Evolutionary conservation across 2,797 vertebrate genomes (phyloP).

Genomic region (Sarcoramphus papa): DNA sequence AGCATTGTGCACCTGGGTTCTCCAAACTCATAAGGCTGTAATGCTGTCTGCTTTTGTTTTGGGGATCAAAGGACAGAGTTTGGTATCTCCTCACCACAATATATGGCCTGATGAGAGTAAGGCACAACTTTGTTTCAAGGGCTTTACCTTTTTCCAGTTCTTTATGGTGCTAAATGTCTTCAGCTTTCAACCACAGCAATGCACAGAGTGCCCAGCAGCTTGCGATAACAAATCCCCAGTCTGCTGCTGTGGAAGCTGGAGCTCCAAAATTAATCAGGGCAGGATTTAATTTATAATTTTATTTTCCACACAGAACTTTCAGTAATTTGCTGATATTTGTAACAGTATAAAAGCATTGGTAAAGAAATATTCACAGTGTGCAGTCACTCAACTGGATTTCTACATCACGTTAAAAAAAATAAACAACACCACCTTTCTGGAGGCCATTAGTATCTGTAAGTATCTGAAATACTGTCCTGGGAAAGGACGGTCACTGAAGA

Average conservation of each 20-base stretch:
- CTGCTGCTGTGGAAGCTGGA: background rate
- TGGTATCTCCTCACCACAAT: background rate
- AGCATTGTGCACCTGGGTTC: background rate
- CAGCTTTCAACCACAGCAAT: background rate
- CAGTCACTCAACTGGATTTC: background rate
- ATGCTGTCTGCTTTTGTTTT: background rate
- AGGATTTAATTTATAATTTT: background rate
- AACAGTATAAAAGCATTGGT: background rate
- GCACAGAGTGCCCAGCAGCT: background rate
- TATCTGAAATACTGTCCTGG: background rate
- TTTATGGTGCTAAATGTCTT: background rate
- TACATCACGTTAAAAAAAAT: background rate
- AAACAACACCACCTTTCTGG: background rate
- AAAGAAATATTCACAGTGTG: background rate
- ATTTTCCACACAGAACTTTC: background rate
- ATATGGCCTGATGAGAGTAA: background rate
- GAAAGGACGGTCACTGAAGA: background rate
- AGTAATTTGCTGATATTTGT: background rate
- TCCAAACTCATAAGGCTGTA: background rate
- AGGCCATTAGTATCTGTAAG: background rate
- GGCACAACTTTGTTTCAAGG: background rate
- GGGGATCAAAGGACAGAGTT: background rate
- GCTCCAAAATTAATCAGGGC: background rate
- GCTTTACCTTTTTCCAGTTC: background rate
- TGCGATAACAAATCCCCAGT: background rate